A percentile compares a stretch with the other conserved stretches of the same genome.
Evolutionary conservation across 2,113 vertebrate genomes (phyloP).

Genomic region (Geococcyx californianus): DNA sequence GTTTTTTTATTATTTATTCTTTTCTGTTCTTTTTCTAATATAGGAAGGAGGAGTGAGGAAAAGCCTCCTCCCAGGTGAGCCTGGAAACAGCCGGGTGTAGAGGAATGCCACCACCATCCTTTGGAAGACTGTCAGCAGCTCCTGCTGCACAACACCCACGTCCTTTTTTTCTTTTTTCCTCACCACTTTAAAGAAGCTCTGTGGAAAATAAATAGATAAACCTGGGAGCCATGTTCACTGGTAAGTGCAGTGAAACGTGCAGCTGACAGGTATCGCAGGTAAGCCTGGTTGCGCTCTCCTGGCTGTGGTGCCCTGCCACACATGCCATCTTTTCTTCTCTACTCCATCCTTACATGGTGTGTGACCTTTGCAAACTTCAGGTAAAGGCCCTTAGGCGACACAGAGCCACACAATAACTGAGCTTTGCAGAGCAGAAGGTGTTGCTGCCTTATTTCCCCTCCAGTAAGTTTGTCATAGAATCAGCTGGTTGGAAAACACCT

Average conservation of each 20-base stretch:
- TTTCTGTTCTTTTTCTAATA: not conserved
- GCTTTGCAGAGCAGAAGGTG: not conserved
- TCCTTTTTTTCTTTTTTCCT: not conserved
- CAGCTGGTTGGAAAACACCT: no score
- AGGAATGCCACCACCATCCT: not conserved
- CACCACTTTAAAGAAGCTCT: not conserved
- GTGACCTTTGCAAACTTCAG: not conserved
- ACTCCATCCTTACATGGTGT: not conserved
- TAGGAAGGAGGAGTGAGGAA: not conserved
- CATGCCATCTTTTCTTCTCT: not conserved
- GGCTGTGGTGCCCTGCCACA: rapidly evolving
- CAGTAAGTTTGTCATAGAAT: not conserved
- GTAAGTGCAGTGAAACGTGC: not conserved
- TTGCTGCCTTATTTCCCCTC: not conserved
- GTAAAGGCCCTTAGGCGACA: not conserved
- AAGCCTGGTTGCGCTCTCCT: not conserved
- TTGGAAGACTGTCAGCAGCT: not conserved
- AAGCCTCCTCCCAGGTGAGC: not conserved
- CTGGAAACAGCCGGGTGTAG: not conserved
- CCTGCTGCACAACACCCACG: not conserved
- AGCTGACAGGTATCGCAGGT: not conserved
- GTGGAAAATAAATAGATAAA: not conserved
- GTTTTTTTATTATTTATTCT: not conserved
- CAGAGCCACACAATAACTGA: not conserved
- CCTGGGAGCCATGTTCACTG: not conserved